A percentile compares a stretch with the other conserved stretches of the same genome.
Evolutionary conservation across 35 echinoderm and acorn worm species (phyloP).

Genomic region (Ophiothrix spiculata): DNA sequence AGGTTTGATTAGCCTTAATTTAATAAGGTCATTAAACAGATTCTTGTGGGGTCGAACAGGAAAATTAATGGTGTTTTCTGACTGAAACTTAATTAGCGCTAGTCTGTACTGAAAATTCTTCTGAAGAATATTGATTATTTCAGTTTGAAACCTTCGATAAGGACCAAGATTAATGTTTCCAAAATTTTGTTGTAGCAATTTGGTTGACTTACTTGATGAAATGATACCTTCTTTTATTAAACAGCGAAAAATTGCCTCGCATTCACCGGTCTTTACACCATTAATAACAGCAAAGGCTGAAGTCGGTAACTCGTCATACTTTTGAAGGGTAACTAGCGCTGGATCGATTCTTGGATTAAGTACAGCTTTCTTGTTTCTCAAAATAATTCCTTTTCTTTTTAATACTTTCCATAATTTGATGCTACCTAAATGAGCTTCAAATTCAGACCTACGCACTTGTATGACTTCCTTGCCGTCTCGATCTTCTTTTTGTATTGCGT

Average conservation of each 20-base stretch:
- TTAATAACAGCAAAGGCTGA: not conserved
- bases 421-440: not conserved
- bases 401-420: not conserved
- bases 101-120: not conserved
- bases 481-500: not conserved
- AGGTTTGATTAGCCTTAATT: not conserved
- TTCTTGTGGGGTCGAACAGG: not conserved
- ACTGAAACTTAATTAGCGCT: not conserved
- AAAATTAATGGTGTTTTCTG: not conserved
- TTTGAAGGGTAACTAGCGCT: not conserved
- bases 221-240: not conserved
- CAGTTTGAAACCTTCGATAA: not conserved
- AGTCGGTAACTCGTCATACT: not conserved
- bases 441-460: too few species aligned
- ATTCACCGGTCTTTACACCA: not conserved
- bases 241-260: not conserved
- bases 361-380: not conserved
- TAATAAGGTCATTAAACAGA: not conserved
- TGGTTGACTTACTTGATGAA: not conserved
- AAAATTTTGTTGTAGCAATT: not conserved
- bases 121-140: not conserved
- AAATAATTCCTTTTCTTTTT: not conserved
- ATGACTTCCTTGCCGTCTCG: too few species aligned
- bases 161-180: not conserved
- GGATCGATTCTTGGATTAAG: not conserved